phyloP scores from a whole-genome alignment of 2,113 vertebrate genomes.

The Xenopus tropicalis region DNA sequence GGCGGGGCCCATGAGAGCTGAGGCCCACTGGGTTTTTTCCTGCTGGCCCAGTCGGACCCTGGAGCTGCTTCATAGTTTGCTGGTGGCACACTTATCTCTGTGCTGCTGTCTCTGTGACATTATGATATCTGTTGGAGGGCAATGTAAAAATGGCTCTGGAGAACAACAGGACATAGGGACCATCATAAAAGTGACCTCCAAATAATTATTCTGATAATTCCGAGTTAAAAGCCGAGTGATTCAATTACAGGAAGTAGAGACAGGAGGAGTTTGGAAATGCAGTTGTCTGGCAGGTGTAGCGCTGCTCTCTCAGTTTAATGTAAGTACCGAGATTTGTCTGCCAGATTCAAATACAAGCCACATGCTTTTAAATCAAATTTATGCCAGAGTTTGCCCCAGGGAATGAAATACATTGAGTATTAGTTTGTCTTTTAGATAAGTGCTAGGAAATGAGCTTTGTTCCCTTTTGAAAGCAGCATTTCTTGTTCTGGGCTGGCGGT shows the following conservation, averaged over 20 bases:
- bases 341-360: slow-evolving; percentile 23
- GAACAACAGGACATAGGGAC: slow-evolving; percentile 1
- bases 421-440: slow-evolving; percentile 33
- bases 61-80: too few species aligned
- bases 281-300: slow-evolving; percentile 22
- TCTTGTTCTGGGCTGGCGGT: not conserved
- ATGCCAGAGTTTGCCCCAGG: slow-evolving; percentile 32
- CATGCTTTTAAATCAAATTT: slow-evolving; percentile 36
- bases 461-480: slow-evolving; percentile 8
- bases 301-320: slow-evolving; percentile 4
- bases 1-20: too few species aligned
- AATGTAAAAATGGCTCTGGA: not conserved
- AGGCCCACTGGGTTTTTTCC: too few species aligned
- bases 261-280: slow-evolving; percentile 29
- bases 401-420: slow-evolving; percentile 25
- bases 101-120: too few species aligned
- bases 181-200: slow-evolving; percentile 21
- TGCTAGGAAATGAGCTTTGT: slow-evolving; percentile 15
- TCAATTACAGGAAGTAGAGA: slow-evolving; percentile 29
- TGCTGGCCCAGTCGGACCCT: too few species aligned
- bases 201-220: slow-evolving; percentile 2
- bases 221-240: slow-evolving; percentile 20
- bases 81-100: too few species aligned
- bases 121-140: not conserved
- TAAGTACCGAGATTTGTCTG: slow-evolving; percentile 23